Evolutionary conservation across 2,888 invertebrate genomes (phyloP), one percentile per base, ranked within the genome.

Genomic region (Limnephilus marmoratus): DNA sequence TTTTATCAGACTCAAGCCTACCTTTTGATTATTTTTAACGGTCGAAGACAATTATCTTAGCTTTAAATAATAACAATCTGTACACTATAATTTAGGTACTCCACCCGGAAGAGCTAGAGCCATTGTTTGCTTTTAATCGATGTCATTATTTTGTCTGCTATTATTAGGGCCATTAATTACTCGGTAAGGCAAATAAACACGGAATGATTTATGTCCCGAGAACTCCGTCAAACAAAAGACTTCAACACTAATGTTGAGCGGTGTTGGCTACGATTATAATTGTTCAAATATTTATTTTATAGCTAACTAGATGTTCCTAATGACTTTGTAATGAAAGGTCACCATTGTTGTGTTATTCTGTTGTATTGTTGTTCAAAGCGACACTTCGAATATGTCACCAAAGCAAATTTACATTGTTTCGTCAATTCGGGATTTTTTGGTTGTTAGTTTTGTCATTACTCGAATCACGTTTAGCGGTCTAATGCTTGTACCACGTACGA

Each of bases 61-160:
- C 15, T 45, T 83, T 83, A 41, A 83, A 83, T 83, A 83, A 83
- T 83, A 41, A 49, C 49, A 49, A 15, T 34, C 37, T 37, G 68
- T 34, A 83, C 7, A 9, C 49, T 86, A 45, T 45, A 49, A 86
- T 86, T 86, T 45, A 31, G 24, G 80, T 88, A 18, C 82, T 24
- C 31, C 31, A 68, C 45, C 90, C 82, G 90, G 90, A 90, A 91
- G 87, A 83, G 53, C 82, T 45, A 68, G 80, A 91, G 41, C 88
- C 91, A 89, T 91, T 91, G 91, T 91, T 89, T 91, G 53, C 49
- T 88, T 91, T 88, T 91, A 91, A 91, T 91, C 88, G 91, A 91
- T 91, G 91, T 91, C 88, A 91, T 91, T 91, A 91, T 91, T 88
- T 91, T 83, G 91, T 82, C 88, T 88, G 83, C 81, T 81, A 92